These are phyloP conservation scores for Nematopogon swammerdamellus DNA, from an alignment of 2,888 invertebrate species.

Conservation along the genomic window DNA sequence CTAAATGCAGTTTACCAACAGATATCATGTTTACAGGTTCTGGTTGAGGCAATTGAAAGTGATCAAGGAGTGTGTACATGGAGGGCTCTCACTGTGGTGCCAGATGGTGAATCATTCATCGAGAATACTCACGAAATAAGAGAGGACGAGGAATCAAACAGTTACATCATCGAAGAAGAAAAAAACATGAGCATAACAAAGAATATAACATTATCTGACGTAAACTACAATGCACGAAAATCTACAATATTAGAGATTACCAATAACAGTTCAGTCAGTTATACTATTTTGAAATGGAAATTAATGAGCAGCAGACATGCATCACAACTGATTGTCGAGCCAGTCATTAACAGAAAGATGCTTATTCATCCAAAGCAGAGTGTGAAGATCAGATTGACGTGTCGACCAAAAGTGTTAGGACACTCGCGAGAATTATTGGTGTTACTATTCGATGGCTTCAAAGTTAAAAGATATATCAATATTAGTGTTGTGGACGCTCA, in stretches of 20 bases:
- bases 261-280: conserved; percentile 38
- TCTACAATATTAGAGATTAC: conserved; percentile 24
- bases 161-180: conserved; percentile 31
- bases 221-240: conserved; percentile 28
- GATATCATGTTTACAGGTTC: conserved; percentile 44
- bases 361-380: conserved; percentile 36
- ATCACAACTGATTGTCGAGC: conserved; percentile 49
- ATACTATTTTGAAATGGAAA: conserved; percentile 45
- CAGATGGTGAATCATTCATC: conserved; percentile 27
- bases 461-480: conserved; percentile 56
- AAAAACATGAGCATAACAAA: conserved; percentile 53
- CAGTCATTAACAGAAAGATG: conserved; percentile 24
- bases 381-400: conserved; percentile 43
- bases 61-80: conserved; percentile 56
- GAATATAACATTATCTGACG: conserved; percentile 40
- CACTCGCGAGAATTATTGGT: conserved; percentile 57
- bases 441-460: conserved; percentile 59
- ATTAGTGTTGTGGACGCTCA: conserved; percentile 41
- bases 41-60: conserved; percentile 70
- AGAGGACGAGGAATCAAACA: conserved; percentile 20
- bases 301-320: conserved; percentile 47
- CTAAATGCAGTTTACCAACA: too few relatives aligned
- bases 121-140: conserved; percentile 6
- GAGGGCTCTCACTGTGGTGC: conserved; percentile 54
- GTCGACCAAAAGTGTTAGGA: conserved; percentile 59